These are phyloP conservation scores for Alviniconcha strummeri DNA, from an alignment of 2,888 invertebrate species.

Conservation along the genomic window DNA sequence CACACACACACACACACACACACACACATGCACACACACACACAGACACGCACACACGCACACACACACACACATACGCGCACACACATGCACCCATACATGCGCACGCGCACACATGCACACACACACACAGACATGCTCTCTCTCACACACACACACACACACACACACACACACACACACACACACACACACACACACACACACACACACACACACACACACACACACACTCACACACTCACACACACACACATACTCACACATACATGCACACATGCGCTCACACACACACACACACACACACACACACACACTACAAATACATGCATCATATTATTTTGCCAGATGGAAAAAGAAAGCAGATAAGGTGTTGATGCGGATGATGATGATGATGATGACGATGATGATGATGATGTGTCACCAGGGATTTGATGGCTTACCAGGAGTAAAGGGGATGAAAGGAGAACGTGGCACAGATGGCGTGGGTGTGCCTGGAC, in stretches of 20 bases:
- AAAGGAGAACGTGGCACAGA: constrained; percentile 43
- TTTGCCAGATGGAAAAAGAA: too few species aligned
- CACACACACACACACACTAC: constrained; percentile 9
- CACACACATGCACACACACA: background rate
- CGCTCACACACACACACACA: background rate
- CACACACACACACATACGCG: background rate
- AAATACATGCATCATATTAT: background rate
- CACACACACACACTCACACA: background rate
- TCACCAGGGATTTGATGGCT: constrained; percentile 43
- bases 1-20: background rate
- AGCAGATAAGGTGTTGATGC: too few species aligned
- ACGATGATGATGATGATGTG: too few species aligned
- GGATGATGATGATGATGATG: too few species aligned
- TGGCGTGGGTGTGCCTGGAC: constrained; percentile 41
- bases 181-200: background rate
- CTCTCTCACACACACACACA: background rate
- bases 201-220: background rate
- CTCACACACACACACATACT: background rate
- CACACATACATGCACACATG: background rate
- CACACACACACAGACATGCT: background rate
- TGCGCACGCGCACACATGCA: background rate
- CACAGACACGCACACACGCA: background rate
- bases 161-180: background rate
- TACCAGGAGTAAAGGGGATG: constrained; percentile 45
- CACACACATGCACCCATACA: too few species aligned